Percentiles rank a stretch among this genome's conserved stretches.
phyloP scores from a whole-genome alignment of 1,140 invertebrate species.

The Protaetia brevitarsis region DNA sequence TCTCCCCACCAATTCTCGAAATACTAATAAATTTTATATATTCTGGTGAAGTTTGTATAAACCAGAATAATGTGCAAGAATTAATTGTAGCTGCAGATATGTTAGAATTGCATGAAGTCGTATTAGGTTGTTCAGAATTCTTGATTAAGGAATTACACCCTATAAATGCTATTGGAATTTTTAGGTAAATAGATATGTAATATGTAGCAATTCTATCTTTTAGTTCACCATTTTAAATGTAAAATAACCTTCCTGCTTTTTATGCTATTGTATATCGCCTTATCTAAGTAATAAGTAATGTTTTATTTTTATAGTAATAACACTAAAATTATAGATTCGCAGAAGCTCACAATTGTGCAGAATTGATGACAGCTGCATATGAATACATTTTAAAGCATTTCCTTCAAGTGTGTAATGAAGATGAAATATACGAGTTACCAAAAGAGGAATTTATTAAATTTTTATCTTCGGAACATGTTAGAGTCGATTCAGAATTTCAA shows the following conservation, averaged over 20 bases:
- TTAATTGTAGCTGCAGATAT: constrained; percentile 88
- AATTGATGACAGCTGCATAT: constrained; percentile 75
- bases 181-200: constrained; percentile 56
- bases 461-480: constrained; percentile 83
- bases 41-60: constrained; percentile 65
- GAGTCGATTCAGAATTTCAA: constrained; percentile 89
- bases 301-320: neutral
- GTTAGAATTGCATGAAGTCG: constrained; percentile 83
- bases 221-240: too few relatives aligned
- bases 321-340: constrained; percentile 86
- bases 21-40: constrained; percentile 86
- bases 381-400: constrained; percentile 87
- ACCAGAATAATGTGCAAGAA: constrained; percentile 83
- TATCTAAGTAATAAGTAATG: too few relatives aligned
- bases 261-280: too few relatives aligned
- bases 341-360: constrained; percentile 83
- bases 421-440: constrained; percentile 86
- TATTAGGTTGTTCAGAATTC: constrained; percentile 83
- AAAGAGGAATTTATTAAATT: constrained; percentile 76
- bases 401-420: constrained; percentile 73
- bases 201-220: too few relatives aligned
- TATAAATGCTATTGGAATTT: constrained; percentile 87
- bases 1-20: constrained; percentile 70
- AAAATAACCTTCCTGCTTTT: too few relatives aligned
- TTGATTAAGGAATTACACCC: constrained; percentile 84